These are phyloP conservation scores for Propithecus perrieri DNA, from an alignment of 2,797 vertebrate species.

Conservation along the genomic window DNA sequence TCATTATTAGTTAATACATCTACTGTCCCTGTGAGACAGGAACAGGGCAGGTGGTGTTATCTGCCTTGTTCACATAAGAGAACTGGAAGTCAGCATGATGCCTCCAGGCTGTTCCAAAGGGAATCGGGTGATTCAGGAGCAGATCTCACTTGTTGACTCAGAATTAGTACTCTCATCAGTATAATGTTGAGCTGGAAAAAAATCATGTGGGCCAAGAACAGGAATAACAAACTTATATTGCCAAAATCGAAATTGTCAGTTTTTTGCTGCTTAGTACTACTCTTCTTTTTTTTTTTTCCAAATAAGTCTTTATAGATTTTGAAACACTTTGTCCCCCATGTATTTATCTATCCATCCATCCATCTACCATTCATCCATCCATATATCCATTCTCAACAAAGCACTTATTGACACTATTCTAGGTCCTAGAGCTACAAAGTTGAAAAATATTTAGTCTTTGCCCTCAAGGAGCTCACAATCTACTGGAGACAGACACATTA, in stretches of 20 bases:
- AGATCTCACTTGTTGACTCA: slow-evolving; percentile 6
- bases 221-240: neutral
- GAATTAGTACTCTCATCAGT: neutral
- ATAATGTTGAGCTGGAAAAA: neutral
- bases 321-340: neutral
- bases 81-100: neutral
- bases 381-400: neutral
- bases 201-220: neutral
- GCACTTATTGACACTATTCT: neutral
- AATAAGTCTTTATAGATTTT: neutral
- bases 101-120: neutral
- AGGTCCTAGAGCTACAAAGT: neutral
- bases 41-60: neutral
- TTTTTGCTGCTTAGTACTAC: neutral
- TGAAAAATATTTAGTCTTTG: neutral
- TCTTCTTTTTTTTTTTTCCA: neutral
- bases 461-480: neutral
- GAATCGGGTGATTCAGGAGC: neutral
- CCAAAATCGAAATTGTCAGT: neutral
- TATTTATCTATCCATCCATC: neutral
- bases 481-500: neutral
- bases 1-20: slow-evolving; percentile 12
- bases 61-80: neutral
- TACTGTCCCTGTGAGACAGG: neutral
- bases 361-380: neutral